Evolutionary conservation across 1,140 invertebrate species (phyloP), one percentile per base, ranked within the genome.

Genomic region (Drosophila athabasca): DNA sequence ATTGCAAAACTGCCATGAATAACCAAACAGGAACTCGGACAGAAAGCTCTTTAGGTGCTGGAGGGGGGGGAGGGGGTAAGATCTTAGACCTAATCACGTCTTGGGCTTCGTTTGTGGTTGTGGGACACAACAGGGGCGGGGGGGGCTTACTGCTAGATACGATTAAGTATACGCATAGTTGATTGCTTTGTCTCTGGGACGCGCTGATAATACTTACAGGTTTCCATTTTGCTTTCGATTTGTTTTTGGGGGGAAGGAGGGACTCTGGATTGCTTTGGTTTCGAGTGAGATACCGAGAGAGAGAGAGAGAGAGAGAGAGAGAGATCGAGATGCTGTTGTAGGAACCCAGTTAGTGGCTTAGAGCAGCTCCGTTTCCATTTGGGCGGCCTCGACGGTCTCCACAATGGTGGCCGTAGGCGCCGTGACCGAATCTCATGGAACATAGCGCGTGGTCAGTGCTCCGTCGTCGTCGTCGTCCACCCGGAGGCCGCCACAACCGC

Each of bases 401-500:
- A 88, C 83, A 59, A 88, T 83, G 52, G 83, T 88, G 49, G 83
- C 74, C 54, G 83, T 88, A 68, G 89, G 74, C 90, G 77, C 90
- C 57, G 89, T 82, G 26, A 90, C 76, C 76, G 90, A 89, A 90
- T 90, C 89, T 90, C 90, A 90, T 85, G 89, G 90, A 83, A 90
- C 79, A 49, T 90, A 90, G 15, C 83, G 60, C n/a, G 68, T 85
- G 46, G 90, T 90, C 41, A 90, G 50, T 19, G 84, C 85, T 6
- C 89, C 84, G 62, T 90, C 84, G 60, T 90, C 90, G 52, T 89
- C 88, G 44, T 79, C 76, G 22, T 82, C 79, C 22, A 77, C 74
- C 53, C 64, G 55, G 11, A 83, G 60, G 13, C 68, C 75, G n/a
- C 70, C 72, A 48, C 49, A 70, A 24, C 76, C 58, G 49, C 76